phyloP scores from a whole-genome alignment of 2,888 invertebrate genomes.

The Synanthedon tipuliformis region DNA sequence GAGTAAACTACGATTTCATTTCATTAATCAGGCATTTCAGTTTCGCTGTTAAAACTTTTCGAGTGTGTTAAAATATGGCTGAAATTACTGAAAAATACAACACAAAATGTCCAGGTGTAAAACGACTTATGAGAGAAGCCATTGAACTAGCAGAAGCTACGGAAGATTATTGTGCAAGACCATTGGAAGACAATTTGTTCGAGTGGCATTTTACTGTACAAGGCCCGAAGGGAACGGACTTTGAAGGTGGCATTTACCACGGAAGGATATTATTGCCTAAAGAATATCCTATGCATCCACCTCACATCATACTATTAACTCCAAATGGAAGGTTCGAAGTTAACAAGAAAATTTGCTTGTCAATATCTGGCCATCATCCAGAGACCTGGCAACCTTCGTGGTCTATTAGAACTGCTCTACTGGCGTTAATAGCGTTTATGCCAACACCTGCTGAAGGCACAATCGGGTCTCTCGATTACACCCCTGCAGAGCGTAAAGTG shows the following conservation, averaged over 20 bases:
- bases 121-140: conserved; percentile 93
- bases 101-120: conserved; percentile 81
- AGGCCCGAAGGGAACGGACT: conserved; percentile 89
- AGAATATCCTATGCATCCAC: conserved; percentile 98
- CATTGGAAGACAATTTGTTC: conserved; percentile 93
- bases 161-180: conserved; percentile 89
- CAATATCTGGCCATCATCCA: conserved; percentile 96
- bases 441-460: conserved; percentile 90
- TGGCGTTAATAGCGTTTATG: conserved; percentile 95
- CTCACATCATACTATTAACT: conserved; percentile 91
- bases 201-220: conserved; percentile 98
- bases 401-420: conserved; percentile 92
- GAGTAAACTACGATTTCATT: too few relatives aligned
- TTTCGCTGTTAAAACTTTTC: too few relatives aligned
- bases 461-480: conserved; percentile 91
- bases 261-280: conserved; percentile 91
- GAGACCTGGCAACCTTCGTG: conserved; percentile 98
- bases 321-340: conserved; percentile 95
- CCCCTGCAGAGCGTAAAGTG: conserved; percentile 82
- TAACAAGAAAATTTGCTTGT: conserved; percentile 94
- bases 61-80: conserved; percentile 24
- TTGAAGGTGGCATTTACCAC: conserved; percentile 92
- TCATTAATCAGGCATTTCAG: too few relatives aligned
- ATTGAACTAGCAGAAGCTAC: conserved; percentile 86
- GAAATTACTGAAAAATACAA: conserved; percentile 63